These are phyloP conservation scores for Antennarius striatus DNA, from an alignment of 2,113 vertebrate genomes.

Conservation along the genomic window DNA sequence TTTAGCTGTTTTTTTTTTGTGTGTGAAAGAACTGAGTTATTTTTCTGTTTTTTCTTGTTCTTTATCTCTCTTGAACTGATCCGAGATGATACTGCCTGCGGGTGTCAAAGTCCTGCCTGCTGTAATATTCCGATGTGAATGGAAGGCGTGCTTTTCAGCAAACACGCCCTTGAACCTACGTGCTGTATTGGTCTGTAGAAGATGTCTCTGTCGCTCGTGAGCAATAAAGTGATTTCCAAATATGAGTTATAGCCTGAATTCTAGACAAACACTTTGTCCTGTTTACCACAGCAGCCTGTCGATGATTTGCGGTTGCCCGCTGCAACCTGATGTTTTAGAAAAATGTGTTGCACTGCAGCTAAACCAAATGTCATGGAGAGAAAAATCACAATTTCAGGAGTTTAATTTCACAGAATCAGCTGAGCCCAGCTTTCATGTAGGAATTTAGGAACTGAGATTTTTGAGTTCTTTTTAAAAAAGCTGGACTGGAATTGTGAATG, in stretches of 20 bases:
- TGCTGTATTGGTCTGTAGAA: neutral
- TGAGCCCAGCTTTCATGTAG: no score
- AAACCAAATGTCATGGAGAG: no score
- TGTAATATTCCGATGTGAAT: constrained; percentile 22
- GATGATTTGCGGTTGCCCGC: neutral
- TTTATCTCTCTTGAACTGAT: neutral
- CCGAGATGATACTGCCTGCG: neutral
- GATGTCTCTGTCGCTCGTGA: constrained; percentile 2
- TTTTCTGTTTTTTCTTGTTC: no score
- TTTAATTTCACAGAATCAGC: no score
- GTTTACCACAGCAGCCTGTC: neutral
- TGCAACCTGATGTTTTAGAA: no score
- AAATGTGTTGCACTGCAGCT: no score
- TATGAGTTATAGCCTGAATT: neutral
- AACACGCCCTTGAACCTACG: constrained; percentile 21
- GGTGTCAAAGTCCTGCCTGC: constrained; percentile 42
- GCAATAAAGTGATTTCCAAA: constrained; percentile 6
- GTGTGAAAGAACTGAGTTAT: neutral
- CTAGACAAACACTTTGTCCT: neutral
- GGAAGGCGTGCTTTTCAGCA: constrained; percentile 36
- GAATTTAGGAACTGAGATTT: no score
- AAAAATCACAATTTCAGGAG: no score
- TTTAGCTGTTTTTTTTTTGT: neutral
- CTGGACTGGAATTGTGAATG: no score
- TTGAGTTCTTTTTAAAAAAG: no score